Evolutionary conservation across 2,888 invertebrate species (phyloP), one percentile per base, ranked within the genome.

Genomic region (Catocala fraxini): DNA sequence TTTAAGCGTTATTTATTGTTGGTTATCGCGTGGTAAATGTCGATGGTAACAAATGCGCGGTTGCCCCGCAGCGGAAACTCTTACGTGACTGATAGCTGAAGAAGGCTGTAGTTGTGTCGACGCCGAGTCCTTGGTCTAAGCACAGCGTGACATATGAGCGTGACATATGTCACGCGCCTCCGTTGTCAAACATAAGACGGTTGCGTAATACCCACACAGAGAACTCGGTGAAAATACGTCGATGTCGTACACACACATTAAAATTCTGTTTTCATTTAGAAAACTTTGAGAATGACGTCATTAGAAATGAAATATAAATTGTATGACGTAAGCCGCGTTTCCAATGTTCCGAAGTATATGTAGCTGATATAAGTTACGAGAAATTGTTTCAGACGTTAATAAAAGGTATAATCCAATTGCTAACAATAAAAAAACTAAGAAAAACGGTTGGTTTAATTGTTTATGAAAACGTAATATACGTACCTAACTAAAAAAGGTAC

Each of bases 261-360:
- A 66, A 42, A 57, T 62, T 56, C 46, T 25, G 60, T 74, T 68
- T 68, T 69, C 59, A 59, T 73, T 71, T 71, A 66, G 71, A 74
- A 71, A 73, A 73, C 59, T 56, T 57, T 49, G 35, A 48, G 48
- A 33, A 35, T 35, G 12, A 35, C 51, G 51, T 51, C 1, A 12
- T 4, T 39, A n/a, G 13, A 35, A 12, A 4, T 12, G 9, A 33
- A 35, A 35, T 33, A 51, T 13, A 11, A 51, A 11, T 34, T 10
- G 11, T 33, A n/a, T 48, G 48, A 48, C 48, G 48, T 48, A 48
- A 48, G n/a, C 33, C 4, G 6, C 13, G 4, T 15, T 7, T 46
- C 4, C 12, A 6, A 11, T 45, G 35, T 39, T 39, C 9, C 35
- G 9, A 39, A 39, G 25, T 7, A 39, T 9, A 39, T 5, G 35